Evolutionary conservation across 2,113 vertebrate genomes (phyloP).

Genomic region (Melanostigma gelatinosum): DNA sequence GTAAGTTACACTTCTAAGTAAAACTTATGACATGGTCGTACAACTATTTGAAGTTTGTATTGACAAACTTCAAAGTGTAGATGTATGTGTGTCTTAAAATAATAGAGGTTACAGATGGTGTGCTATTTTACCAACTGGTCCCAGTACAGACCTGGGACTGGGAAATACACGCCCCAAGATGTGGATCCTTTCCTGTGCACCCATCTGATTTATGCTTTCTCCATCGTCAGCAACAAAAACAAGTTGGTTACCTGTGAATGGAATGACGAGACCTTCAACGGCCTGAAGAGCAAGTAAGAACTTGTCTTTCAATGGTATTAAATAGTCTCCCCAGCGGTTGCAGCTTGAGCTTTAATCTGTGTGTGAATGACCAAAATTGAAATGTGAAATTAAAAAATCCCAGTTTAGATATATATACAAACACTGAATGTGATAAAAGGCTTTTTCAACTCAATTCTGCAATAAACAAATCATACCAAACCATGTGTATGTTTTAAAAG

Average conservation of each 20-base stretch:
- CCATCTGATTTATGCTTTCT: constrained; percentile 90
- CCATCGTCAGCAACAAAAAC: constrained; percentile 84
- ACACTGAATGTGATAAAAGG: background rate
- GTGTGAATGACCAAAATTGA: background rate
- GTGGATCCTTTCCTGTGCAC: constrained; percentile 86
- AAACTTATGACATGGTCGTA: background rate
- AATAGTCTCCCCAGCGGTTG: background rate
- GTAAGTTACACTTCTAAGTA: constrained; percentile 1
- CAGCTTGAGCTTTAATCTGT: background rate
- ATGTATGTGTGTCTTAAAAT: background rate
- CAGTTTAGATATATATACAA: background rate
- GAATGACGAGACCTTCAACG: constrained; percentile 88
- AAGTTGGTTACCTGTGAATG: constrained; percentile 87
- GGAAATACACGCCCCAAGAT: constrained; percentile 81
- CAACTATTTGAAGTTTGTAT: background rate
- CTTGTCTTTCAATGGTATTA: background rate
- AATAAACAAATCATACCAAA: background rate
- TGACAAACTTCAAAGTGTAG: background rate
- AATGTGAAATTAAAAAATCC: background rate
- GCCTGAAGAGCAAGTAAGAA: constrained; percentile 83
- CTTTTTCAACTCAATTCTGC: background rate
- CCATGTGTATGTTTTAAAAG: constrained; percentile 59
- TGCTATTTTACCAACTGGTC: constrained; percentile 94
- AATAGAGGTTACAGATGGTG: constrained; percentile 71
- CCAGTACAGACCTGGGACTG: constrained; percentile 85